These are phyloP conservation scores for Drosophila micromelanica DNA, from an alignment of 1,140 invertebrate genomes.

Conservation along the genomic window DNA sequence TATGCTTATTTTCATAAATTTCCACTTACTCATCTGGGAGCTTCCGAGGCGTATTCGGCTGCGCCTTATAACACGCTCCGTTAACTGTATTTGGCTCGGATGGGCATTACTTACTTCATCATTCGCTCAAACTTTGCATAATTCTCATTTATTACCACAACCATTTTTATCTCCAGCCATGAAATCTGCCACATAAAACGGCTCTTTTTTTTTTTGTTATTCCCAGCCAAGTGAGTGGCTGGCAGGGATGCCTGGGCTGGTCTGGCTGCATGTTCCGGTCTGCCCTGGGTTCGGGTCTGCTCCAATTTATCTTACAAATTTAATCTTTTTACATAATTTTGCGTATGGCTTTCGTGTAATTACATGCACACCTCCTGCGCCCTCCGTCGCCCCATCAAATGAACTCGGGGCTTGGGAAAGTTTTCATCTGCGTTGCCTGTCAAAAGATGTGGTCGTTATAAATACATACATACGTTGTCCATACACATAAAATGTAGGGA, in stretches of 20 bases:
- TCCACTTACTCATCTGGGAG: constrained; percentile 73
- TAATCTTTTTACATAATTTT: constrained; percentile 81
- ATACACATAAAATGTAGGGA: constrained; percentile 8
- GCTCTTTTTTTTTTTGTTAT: constrained; percentile 26
- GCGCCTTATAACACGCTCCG: constrained; percentile 77
- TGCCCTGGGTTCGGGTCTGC: constrained; percentile 33
- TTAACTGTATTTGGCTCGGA: constrained; percentile 74
- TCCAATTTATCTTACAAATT: constrained; percentile 82
- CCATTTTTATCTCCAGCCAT: constrained; percentile 70
- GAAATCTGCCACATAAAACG: constrained; percentile 60
- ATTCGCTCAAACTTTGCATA: constrained; percentile 79
- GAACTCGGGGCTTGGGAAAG: constrained; percentile 51
- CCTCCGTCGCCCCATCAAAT: constrained; percentile 6
- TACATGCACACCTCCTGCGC: constrained; percentile 52
- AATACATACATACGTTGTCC: constrained; percentile 14
- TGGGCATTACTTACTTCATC: constrained; percentile 74
- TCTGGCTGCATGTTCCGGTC: constrained; percentile 38
- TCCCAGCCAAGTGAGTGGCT: constrained; percentile 38
- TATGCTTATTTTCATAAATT: constrained; percentile 76
- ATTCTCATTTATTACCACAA: constrained; percentile 80
- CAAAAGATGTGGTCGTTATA: constrained; percentile 38
- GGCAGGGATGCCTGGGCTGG: not conserved
- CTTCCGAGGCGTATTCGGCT: constrained; percentile 17
- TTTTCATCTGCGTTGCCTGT: constrained; percentile 57
- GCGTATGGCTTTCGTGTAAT: constrained; percentile 75